Evolutionary conservation across 2,113 vertebrate species (phyloP), one percentile per base, ranked within the genome.

Genomic region (Pseudorectes ferrugineus): DNA sequence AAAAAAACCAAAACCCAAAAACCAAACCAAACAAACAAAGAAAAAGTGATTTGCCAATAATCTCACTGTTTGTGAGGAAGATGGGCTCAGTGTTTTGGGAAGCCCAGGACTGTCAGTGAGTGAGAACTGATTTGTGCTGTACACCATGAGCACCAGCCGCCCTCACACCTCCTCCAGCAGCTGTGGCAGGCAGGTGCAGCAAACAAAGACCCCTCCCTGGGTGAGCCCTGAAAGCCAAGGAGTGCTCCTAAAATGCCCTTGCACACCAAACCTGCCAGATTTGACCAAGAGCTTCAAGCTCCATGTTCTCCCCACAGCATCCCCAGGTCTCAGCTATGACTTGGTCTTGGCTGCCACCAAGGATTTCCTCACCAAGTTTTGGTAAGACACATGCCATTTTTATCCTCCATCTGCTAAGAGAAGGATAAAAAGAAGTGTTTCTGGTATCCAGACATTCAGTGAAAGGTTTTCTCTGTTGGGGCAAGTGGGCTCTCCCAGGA

Each of bases 241-340:
- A 45, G 8, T 31, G 23, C 63, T 73, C 40, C 35, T 33, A 45
- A 87, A 90, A 76, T 9, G 35, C 25, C 48, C 66, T n/a, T 49
- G 25, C 22, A 68, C 9, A 29, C 21, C 28, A 43, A 57, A 62
- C 57, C 12, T 58, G 38, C 24, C 11, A n/a, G 31, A 25, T n/a
- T 18, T n/a, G 31, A n/a, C 26, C 25, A 19, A 49, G 9, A 88
- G 5, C 31, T 33, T 36, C 48, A 43, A 54, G 65, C 18, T 65
- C 36, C 7, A 4, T 1, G 0, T 31, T 11, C 2, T 9, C 4
- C 14, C 5, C 14, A 3, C 24, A 22, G 11, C 2, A 4, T 57
- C 25, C 28, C 45, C 35, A 49, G 29, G 12, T 63, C 29, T 72
- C 49, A 1, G 1, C 71, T 49, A 13, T 6, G 6, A 66, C 16